Evolutionary conservation across 2,888 invertebrate genomes (phyloP).

Genomic region (Drosophila formosana): DNA sequence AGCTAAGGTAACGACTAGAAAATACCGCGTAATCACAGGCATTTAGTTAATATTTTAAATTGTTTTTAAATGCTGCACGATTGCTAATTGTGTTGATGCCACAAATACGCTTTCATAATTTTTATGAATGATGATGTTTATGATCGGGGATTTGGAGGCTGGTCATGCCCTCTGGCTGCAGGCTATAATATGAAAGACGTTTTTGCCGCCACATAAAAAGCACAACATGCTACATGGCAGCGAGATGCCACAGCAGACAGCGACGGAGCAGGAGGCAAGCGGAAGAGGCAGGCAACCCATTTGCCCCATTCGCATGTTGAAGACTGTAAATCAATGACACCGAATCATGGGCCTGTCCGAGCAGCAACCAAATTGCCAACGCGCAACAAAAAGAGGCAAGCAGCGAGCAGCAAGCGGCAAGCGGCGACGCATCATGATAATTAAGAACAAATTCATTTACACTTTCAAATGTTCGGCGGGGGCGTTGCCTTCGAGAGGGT

Average conservation of each 20-base stretch:
- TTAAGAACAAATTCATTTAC: conserved; percentile 82
- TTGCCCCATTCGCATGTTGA: conserved; percentile 53
- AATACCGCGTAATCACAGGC: conserved; percentile 34
- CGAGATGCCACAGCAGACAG: conserved; percentile 15
- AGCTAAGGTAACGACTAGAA: conserved; percentile 6
- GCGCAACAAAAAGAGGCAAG: conserved; percentile 39
- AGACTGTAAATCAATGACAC: conserved; percentile 71
- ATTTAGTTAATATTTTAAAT: not conserved
- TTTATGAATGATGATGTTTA: not conserved
- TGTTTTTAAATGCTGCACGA: conserved; percentile 6
- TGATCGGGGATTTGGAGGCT: not conserved
- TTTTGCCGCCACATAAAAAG: conserved; percentile 69
- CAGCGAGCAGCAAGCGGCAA: not conserved
- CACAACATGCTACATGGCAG: conserved; percentile 60
- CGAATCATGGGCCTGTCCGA: conserved; percentile 51
- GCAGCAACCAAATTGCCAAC: conserved; percentile 61
- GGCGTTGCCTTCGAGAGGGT: not conserved
- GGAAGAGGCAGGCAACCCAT: conserved; percentile 29
- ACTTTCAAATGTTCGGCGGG: conserved; percentile 63
- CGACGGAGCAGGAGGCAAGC: not conserved
- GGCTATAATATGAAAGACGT: conserved; percentile 32
- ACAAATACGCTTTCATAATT: not conserved
- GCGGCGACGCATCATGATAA: conserved; percentile 62
- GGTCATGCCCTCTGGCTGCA: conserved; percentile 20
- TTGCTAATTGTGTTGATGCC: not conserved